Conservation (phyloP, 2,797 vertebrate species). For the Lepilemur septentrionalis region DNA sequence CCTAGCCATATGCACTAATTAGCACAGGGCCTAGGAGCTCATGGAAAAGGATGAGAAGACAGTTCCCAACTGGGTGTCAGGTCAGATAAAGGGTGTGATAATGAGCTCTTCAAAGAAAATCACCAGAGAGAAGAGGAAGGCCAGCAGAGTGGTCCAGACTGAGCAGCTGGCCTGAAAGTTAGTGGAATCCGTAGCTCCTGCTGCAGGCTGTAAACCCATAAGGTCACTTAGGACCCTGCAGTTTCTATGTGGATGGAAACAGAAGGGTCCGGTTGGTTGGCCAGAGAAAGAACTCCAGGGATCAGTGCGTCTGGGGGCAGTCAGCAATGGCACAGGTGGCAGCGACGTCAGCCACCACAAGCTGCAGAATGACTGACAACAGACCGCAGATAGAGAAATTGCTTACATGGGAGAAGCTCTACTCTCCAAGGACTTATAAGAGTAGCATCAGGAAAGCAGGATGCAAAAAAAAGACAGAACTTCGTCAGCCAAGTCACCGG, state of each 20-base stretch:
- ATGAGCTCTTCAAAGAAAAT: not conserved
- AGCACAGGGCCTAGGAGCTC: not conserved
- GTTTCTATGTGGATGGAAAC: not conserved
- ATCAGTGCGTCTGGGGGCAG: not conserved
- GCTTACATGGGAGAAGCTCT: not conserved
- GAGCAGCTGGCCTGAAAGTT: not conserved
- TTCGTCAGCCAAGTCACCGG: not conserved
- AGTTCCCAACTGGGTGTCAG: not conserved
- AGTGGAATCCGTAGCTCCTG: not conserved
- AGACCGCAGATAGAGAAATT: not conserved
- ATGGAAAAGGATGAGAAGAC: not conserved
- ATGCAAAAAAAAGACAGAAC: not conserved
- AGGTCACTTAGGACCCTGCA: not conserved
- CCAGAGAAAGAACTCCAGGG: not conserved
- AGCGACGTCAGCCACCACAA: not conserved
- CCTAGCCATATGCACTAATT: not conserved
- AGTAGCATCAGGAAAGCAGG: not conserved
- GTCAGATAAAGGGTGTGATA: not conserved
- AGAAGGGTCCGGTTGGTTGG: not conserved
- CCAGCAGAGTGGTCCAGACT: not conserved
- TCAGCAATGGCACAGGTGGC: not conserved
- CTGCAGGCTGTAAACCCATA: not conserved
- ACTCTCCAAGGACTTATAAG: not conserved
- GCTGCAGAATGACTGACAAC: not conserved
- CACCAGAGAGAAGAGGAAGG: not conserved